Percentiles rank a stretch among this genome's conserved stretches.
phyloP scores from a whole-genome alignment of 2,888 invertebrate genomes.

The Thymelicus lineola region DNA sequence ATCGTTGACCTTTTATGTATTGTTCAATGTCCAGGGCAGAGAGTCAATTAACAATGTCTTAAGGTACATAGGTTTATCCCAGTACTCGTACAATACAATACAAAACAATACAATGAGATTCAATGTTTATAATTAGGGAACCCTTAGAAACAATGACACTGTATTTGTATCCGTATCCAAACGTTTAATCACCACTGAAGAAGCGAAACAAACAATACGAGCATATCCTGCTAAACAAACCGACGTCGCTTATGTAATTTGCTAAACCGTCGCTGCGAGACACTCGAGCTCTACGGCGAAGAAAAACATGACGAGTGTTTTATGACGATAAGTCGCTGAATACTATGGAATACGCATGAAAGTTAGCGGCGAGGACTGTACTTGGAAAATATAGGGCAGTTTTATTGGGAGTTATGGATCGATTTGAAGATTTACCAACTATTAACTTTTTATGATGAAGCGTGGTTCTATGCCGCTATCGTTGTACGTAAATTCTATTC shows the following conservation, averaged over 20 bases:
- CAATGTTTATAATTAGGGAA: neutral
- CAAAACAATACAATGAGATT: neutral
- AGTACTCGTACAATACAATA: too few relatives aligned
- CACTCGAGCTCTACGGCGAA: neutral
- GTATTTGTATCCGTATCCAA: neutral
- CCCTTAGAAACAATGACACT: neutral
- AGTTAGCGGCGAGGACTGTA: neutral
- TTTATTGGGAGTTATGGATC: neutral
- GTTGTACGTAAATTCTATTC: too few relatives aligned
- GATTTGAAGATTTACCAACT: slow-evolving; percentile 2
- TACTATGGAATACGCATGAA: too few relatives aligned
- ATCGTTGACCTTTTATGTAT: too few relatives aligned
- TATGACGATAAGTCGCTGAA: neutral
- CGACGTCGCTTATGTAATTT: neutral
- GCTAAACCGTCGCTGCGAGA: neutral
- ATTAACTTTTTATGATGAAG: too few relatives aligned
- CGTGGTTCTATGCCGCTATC: too few relatives aligned
- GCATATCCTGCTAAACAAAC: neutral
- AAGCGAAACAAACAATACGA: neutral
- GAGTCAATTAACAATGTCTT: too few relatives aligned
- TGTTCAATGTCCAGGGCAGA: too few relatives aligned
- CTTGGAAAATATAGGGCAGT: neutral
- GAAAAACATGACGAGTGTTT: neutral
- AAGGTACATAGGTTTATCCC: too few relatives aligned
- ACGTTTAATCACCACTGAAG: slow-evolving; percentile 3